These are phyloP conservation scores for Regulus satrapa DNA, from an alignment of 2,113 vertebrate genomes.

Conservation along the genomic window DNA sequence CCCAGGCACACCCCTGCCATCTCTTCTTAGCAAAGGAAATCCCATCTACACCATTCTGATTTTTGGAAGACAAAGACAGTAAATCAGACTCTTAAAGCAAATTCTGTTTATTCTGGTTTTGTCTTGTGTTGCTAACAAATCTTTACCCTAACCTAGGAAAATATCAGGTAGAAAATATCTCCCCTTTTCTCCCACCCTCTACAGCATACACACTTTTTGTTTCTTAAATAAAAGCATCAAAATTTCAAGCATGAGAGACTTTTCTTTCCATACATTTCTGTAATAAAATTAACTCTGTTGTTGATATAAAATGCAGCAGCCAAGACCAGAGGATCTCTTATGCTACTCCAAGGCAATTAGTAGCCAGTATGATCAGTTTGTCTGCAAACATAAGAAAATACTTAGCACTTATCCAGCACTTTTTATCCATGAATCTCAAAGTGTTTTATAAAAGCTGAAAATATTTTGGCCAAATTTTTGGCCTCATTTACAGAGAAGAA, in stretches of 20 bases:
- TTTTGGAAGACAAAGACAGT: neutral
- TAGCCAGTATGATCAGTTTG: slow-evolving; percentile 21
- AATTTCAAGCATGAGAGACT: slow-evolving; percentile 36
- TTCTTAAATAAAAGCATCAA: slow-evolving; percentile 37
- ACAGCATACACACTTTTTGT: neutral
- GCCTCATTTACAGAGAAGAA: slow-evolving; percentile 24
- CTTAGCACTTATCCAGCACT: slow-evolving; percentile 29
- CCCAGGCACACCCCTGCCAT: neutral
- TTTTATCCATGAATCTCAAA: slow-evolving; percentile 28
- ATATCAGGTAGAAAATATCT: slow-evolving; percentile 46
- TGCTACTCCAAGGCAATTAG: slow-evolving; percentile 39
- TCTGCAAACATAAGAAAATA: slow-evolving; percentile 59
- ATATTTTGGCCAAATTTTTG: neutral
- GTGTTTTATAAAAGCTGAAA: slow-evolving; percentile 42
- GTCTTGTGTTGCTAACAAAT: slow-evolving; percentile 2
- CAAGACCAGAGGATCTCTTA: slow-evolving; percentile 12
- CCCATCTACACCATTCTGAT: neutral
- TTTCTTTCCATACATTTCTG: slow-evolving; percentile 21
- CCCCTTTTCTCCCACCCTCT: neutral
- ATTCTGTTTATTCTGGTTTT: slow-evolving; percentile 48
- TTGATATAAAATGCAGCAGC: slow-evolving; percentile 40
- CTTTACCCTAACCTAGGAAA: slow-evolving; percentile 6
- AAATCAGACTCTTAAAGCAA: slow-evolving; percentile 20
- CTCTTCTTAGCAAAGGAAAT: neutral
- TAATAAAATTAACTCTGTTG: slow-evolving; percentile 50